Percentiles rank a stretch among this genome's conserved stretches.
Conservation (phyloP, 2,797 vertebrate species). For the Rhynchotus rufescens region DNA sequence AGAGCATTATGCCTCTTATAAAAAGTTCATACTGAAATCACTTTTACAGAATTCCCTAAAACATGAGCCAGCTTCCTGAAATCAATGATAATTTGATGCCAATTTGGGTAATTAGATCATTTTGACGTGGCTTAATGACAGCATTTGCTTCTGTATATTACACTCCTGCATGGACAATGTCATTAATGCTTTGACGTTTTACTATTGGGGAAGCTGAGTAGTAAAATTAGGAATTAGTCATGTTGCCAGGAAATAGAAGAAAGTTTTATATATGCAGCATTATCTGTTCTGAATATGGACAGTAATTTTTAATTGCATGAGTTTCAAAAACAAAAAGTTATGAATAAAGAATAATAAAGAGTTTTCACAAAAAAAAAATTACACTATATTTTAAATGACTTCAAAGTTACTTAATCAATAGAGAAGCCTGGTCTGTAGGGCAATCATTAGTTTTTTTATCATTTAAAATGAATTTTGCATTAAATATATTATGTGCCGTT, state of each 20-base stretch:
- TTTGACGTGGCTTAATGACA: constrained; percentile 17
- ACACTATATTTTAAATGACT: not conserved
- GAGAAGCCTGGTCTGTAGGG: not conserved
- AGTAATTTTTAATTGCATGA: not conserved
- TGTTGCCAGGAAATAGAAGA: not conserved
- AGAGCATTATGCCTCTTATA: not conserved
- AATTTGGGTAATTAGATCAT: constrained; percentile 28
- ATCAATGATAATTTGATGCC: not conserved
- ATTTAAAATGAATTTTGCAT: not conserved
- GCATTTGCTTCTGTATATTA: not conserved
- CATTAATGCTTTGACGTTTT: constrained; percentile 40
- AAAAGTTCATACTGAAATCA: not conserved
- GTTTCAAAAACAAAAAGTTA: not conserved
- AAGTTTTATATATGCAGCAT: not conserved
- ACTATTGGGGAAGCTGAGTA: constrained; percentile 1
- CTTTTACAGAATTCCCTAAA: not conserved
- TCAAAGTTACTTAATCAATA: not conserved
- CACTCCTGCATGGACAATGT: not conserved
- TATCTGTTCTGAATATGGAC: constrained; percentile 4
- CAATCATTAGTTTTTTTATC: not conserved
- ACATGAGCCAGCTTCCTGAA: not conserved
- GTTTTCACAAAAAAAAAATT: not conserved
- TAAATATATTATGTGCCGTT: not conserved
- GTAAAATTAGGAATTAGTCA: constrained; percentile 52
- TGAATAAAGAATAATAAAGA: not conserved